Evolutionary conservation across 2,797 vertebrate species (phyloP).

Genomic region (Carapus acus): DNA sequence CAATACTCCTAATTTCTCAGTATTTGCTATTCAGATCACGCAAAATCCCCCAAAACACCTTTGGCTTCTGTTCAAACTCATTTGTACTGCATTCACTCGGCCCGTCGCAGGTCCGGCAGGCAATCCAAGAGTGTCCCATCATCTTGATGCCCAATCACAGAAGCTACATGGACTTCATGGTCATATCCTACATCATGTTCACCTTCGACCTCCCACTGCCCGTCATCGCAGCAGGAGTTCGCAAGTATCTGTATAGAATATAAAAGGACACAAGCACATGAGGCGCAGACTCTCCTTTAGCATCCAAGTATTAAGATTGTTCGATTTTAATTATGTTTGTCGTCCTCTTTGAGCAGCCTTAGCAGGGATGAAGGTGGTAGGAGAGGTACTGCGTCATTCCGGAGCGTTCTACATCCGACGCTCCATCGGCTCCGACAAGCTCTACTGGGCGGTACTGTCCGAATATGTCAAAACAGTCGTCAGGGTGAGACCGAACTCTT

Average conservation of each 20-base stretch:
- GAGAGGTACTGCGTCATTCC: constrained; percentile 86
- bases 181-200: constrained; percentile 88
- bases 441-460: constrained; percentile 95
- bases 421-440: constrained; percentile 84
- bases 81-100: neutral
- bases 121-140: constrained; percentile 83
- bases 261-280: neutral
- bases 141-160: constrained; percentile 94
- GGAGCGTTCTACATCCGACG: constrained; percentile 96
- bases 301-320: neutral
- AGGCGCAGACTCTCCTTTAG: no score
- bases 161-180: constrained; percentile 92
- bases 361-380: constrained; percentile 87
- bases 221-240: constrained; percentile 93
- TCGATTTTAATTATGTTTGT: neutral
- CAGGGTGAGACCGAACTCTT: constrained; percentile 69
- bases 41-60: no score
- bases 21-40: no score
- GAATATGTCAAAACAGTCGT: constrained; percentile 91
- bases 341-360: constrained; percentile 75
- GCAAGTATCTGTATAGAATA: constrained; percentile 77
- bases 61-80: no score
- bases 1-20: no score
- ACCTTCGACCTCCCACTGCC: constrained; percentile 88
- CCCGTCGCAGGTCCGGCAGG: constrained; percentile 78